Conservation (phyloP, 2,888 invertebrate species). For the Leptothorax acervorum region DNA sequence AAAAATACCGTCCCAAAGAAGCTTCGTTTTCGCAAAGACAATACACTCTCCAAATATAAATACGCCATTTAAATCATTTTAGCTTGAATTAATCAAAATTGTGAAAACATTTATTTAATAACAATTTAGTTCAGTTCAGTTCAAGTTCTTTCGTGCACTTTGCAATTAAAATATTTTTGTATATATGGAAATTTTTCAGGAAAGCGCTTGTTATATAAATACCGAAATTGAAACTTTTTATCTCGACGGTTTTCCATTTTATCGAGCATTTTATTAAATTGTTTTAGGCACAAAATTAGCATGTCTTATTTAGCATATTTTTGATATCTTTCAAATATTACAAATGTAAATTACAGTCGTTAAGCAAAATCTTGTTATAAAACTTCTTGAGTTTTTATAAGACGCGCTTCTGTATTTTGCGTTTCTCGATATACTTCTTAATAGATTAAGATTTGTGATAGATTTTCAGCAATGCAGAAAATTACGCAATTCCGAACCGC, state of each 20-base stretch:
- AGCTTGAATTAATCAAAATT: slow-evolving; percentile 1
- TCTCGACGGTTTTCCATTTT: not conserved
- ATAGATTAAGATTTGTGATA: not conserved
- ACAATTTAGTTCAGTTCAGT: too few species aligned
- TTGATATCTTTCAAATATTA: slow-evolving; percentile 14
- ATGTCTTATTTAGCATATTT: not conserved
- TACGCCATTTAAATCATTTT: not conserved
- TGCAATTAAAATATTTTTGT: not conserved
- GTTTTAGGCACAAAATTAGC: not conserved
- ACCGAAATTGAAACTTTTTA: not conserved
- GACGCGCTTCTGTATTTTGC: not conserved
- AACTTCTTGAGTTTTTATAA: not conserved
- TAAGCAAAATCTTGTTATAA: not conserved
- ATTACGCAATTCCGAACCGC: not conserved
- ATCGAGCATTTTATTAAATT: slow-evolving; percentile 22
- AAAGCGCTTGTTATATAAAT: not conserved
- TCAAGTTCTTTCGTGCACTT: not conserved
- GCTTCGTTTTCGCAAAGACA: not conserved
- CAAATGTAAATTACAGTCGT: not conserved
- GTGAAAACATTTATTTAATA: slow-evolving; percentile 20
- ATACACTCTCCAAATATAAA: not conserved
- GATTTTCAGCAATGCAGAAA: not conserved
- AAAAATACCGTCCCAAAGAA: not conserved
- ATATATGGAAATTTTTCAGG: not conserved
- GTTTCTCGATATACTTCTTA: not conserved